Evolutionary conservation across 2,113 vertebrate genomes (phyloP), one percentile per base, ranked within the genome.

Genomic region (Halichoerus grypus): DNA sequence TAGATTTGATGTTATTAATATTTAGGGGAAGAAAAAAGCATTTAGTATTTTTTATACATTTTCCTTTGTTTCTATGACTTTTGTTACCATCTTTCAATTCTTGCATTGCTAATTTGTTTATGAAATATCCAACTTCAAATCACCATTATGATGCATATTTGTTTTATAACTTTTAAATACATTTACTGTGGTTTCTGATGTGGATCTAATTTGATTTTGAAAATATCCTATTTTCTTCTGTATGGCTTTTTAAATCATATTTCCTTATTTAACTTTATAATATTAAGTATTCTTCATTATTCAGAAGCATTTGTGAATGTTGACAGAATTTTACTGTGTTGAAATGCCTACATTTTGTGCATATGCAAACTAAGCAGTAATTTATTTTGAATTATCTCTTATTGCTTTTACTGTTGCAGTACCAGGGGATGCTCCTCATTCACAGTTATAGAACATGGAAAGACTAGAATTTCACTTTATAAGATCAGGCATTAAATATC

Each of bases 121-220:
- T 81, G 42, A 81, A n/a, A 31, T 94, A 13, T 7, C 10, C 8
- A 28, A 8, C n/a, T 82, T 94, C 19, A 7, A 28, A 0, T 91
- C 18, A 81, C 24, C 22, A 65, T 63, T 42, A 63, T 93, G 42
- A 79, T 94, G 22, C 7, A 1, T 63, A 18, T 61, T 72, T 53
- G 3, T 77, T 95, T 88, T 74, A 86, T n/a, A 82, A 28, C 26
- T 69, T 63, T 46, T 77, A 72, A 81, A 59, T 55, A 61, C 4
- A 63, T 94, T 95, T 74, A 6, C 18, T 59, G 3, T 91, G 19
- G 4, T 71, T 83, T 96, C 28, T 79, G 42, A 57, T 82, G 11
- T 55, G 63, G 8, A 86, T 82, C 2, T 94, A 59, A 84, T 88
- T 92, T 85, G 19, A 49, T 92, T 83, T 92, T 91, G n/a, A 88